Evolutionary conservation across 2,797 vertebrate species (phyloP), one percentile per base, ranked within the genome.

Genomic region (Spinus olivaceus): DNA sequence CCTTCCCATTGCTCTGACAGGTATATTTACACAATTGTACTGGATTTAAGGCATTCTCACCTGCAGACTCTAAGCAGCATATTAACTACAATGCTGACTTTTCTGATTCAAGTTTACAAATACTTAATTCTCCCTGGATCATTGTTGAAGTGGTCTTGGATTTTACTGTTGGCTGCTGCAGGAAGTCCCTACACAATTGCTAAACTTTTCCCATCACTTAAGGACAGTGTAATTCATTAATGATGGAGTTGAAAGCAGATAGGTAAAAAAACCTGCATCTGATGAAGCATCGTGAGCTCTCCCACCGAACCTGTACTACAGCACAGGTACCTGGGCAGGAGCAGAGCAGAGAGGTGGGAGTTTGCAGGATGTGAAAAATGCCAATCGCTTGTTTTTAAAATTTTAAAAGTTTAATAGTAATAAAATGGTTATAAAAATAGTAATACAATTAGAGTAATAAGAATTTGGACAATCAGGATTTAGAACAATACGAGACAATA

Each of bases 281-380:
- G 25, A 15, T 2, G 5, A 57, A 54, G 10, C 9, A 3, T 0
- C 1, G 0, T 5, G 28, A 6, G 2, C 11, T 59, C 32, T 44
- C 10, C 22, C 78, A 23, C 22, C n/a, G 25, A 22, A 32, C 12
- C 9, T 7, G 14, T 4, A 19, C 2, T 17, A 19, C 10, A 61
- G 37, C 28, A 28, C 19, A 18, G 13, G 44, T 12, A 19, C 7
- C 3, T 2, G 50, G 16, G 37, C 8, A 44, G 33, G 2, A 1
- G 19, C 73, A 20, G 11, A 30, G 10, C 28, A 2, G 30, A 17
- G 17, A 0, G 18, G 4, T 1, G 2, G 2, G 3, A 21, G 14
- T 14, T 24, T 22, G n/a, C 25, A 47, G 14, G 9, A 1, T n/a
- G 32, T n/a, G 51, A 21, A 53, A 53, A 53, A 54, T 0, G 2